Evolutionary conservation across 2,888 invertebrate species (phyloP).

Genomic region (Ethmia dodecea): DNA sequence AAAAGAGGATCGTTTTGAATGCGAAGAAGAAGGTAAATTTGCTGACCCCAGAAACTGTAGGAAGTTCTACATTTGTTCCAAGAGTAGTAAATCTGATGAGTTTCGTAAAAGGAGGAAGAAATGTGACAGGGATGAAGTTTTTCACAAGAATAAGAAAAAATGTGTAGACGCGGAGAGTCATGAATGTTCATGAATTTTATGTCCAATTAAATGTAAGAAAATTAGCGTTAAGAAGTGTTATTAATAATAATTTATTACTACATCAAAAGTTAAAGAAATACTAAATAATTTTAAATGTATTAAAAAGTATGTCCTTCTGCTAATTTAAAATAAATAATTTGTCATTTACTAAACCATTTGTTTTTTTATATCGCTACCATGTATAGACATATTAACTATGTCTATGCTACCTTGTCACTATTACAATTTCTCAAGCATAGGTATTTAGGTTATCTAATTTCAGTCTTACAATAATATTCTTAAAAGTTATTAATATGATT

Average conservation of each 20-base stretch:
- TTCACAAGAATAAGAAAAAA: constrained; percentile 47
- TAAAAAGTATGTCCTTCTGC: too few species aligned
- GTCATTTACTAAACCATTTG: too few species aligned
- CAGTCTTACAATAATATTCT: constrained; percentile 1
- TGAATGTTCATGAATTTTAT: constrained; percentile 30
- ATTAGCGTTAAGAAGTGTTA: background rate
- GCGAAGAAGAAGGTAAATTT: constrained; percentile 50
- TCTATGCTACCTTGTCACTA: too few species aligned
- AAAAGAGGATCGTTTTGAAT: constrained; percentile 31
- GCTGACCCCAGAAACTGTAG: constrained; percentile 51
- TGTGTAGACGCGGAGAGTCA: constrained; percentile 51
- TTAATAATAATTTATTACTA: background rate
- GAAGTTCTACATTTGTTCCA: constrained; percentile 63
- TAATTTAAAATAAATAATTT: too few species aligned
- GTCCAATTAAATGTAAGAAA: background rate
- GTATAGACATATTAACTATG: too few species aligned
- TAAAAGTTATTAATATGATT: background rate
- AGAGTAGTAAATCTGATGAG: constrained; percentile 31
- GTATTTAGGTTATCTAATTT: background rate
- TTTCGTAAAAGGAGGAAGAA: constrained; percentile 48
- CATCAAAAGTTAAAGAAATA: background rate
- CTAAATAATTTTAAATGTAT: constrained; percentile 5
- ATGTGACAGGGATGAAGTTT: constrained; percentile 61
- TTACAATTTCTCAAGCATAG: too few species aligned
- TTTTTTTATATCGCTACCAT: too few species aligned